Base-by-base conservation (phyloP, 2,888 invertebrate genomes). In the Pachliopta kotzebuea region DNA sequence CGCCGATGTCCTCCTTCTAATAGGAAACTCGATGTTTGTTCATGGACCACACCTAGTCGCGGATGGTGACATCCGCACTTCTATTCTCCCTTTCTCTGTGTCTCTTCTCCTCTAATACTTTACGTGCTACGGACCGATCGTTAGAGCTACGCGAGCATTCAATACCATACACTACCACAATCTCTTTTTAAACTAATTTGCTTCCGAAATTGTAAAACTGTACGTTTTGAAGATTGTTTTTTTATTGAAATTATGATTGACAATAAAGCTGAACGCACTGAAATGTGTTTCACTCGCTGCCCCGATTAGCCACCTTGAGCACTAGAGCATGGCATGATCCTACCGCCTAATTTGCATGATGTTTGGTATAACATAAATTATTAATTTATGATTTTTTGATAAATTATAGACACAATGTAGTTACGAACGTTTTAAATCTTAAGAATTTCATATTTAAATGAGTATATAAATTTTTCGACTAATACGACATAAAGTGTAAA, bases 261-360 rank as follows among this genome's bases (percentile, higher is more conserved):
- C 71, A 91, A 91, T 91, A 91, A 91, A 91, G 83, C 83, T 82
- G 81, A 84, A 78, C 80, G 90, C 90, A 91, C 90, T 78, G 82
- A 91, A 90, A 80, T 88, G 90, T 90, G 90, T 91, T 91, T 91
- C 90, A 91, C 90, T 91, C 84, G 88, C 86, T 80, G 79, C 83
- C 86, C 90, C 69, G 72, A 80, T 74, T 78, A 76, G 79, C 79
- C 78, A 83, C 84, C 87, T 80, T 75, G 72, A 76, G 88, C 89
- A 88, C 88, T 77, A 76, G 76, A 83, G 89, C 90, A 90, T 90
- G 89, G 89, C 89, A 89, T 90, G 90, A 73, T 72, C 77, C 73
- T 77, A 76, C 76, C 73, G 74, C 79, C 76, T 88, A 83, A 88
- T 83, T 76, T 85, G 90, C 90, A 90, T 90, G 89, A 14, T 53